Evolutionary conservation across 1,140 invertebrate species (phyloP), one percentile per base, ranked within the genome.

Genomic region (Phocides pigmalion): DNA sequence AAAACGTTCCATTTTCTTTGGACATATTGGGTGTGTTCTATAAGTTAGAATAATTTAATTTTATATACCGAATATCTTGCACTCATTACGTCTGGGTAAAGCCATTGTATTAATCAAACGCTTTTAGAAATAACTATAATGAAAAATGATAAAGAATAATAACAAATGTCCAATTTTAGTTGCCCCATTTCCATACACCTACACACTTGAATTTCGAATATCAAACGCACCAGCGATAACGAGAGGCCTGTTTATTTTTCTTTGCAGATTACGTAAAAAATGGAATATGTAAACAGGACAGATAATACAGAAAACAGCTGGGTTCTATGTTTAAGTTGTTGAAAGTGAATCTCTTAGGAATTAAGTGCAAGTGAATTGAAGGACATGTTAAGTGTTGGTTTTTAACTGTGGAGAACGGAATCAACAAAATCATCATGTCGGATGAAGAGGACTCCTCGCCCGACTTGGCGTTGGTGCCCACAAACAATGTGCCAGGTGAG

Each of bases 381-480:
- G 76, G 76, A 76, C 67, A 79, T 82, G 79, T 66, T 58, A 53
- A 71, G 70, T 77, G 70, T 72, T 63, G 59, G 14, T 59, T 69
- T 72, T 62, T 79, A 72, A 70, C 62, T 72, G n/a, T n/a, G 25
- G 72, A 70, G 61, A 37, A 62, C 46, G 62, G 64, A 64, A 62
- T 56, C 64, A 69, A 59, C 51, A 20, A 35, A 49, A 37, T 37
- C 65, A 76, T 58, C 37, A 90, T 90, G 88, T 88, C 88, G 37
- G 88, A 90, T 39, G 88, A 90, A 32, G 88, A 90, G 37, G 88
- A 90, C 25, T 89, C 88, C 6, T 89, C 86, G 3, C 82, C 87
- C 4, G 87, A 90, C 42, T 66, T 80, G 82, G 87, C 79, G 2
- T 68, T 90, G 54, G 81, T 72, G 22, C 84, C 87, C 17, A 82